Base-by-base conservation (phyloP, 2,113 vertebrate genomes). In the Caretta caretta region DNA sequence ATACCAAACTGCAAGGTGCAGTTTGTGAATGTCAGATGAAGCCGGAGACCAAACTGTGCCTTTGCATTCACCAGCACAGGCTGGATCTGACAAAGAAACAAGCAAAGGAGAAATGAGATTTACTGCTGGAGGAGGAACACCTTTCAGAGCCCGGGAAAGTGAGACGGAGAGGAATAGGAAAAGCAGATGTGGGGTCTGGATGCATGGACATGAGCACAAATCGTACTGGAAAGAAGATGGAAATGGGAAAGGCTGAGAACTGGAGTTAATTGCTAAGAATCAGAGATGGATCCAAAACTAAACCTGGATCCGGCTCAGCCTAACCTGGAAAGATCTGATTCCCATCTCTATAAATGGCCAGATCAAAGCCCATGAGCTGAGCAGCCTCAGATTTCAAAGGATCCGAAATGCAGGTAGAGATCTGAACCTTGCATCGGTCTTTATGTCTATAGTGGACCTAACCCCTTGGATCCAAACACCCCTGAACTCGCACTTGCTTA, bases 41-140 rank as follows among this genome's bases (percentile, higher is more conserved):
- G 48, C 46, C 12, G 31, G 72, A 24, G 72, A 46, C 22, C 22
- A 25, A 25, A 42, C n/a, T 12, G 20, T 10, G 5, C 38, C 42
- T 76, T 25, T 2, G 72, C 38, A 48, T 46, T 78, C 12, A 27
- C 38, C 75, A 48, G 24, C 3, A 11, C 11, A 78, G 25, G 75
- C 75, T 25, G 25, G 22, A 48, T 27, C 42, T 78, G 25, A 46
- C 75, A 0, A 0, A 80, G 50, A 51, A 31, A 80, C 29, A 49
- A n/a, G 50, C 79, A 35, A 51, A 80, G 49, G 22, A 46, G 24
- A 48, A 46, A 76, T 24, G 42, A 42, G 72, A 46, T 76, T 76
- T 46, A 46, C 27, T 46, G 75, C 75, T 78, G 75, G 38, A 78
- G 42, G 72, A 25, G 42, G 22, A 42, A 20, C 38, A 76, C 69